phyloP scores from a whole-genome alignment of 2,113 vertebrate genomes.

The Hoplias malabaricus region DNA sequence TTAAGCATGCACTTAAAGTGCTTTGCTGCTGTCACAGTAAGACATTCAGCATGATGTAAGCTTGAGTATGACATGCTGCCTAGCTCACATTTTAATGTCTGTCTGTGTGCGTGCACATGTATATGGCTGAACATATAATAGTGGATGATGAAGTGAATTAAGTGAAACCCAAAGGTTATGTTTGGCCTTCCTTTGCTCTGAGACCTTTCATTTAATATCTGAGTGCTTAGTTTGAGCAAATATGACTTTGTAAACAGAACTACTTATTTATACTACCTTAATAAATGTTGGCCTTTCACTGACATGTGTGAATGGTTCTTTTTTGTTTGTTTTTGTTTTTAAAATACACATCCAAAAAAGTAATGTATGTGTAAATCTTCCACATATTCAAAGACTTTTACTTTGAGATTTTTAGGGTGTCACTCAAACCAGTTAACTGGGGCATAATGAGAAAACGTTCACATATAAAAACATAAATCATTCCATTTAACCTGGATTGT shows the following conservation, averaged over 20 bases:
- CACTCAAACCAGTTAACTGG: no score
- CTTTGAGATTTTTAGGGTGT: no score
- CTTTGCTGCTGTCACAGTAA: not conserved
- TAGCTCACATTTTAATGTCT: not conserved
- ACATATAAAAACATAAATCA: no score
- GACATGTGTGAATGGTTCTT: not conserved
- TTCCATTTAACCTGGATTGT: no score
- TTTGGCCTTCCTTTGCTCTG: not conserved
- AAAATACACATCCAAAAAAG: no score
- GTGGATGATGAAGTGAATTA: not conserved
- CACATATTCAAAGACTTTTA: not conserved
- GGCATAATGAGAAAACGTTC: no score
- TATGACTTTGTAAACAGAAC: not conserved
- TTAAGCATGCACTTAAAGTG: not conserved
- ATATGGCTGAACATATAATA: not conserved
- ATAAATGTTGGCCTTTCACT: not conserved
- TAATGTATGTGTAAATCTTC: not conserved
- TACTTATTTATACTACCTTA: slow-evolving; percentile 13
- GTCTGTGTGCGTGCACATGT: not conserved
- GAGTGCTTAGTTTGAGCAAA: not conserved
- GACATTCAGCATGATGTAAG: not conserved
- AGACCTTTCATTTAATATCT: not conserved
- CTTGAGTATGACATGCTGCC: not conserved
- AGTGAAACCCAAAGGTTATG: not conserved
- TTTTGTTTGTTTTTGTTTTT: no score